Evolutionary conservation across 2,888 invertebrate species (phyloP).

Genomic region (Amphipyra berbera): DNA sequence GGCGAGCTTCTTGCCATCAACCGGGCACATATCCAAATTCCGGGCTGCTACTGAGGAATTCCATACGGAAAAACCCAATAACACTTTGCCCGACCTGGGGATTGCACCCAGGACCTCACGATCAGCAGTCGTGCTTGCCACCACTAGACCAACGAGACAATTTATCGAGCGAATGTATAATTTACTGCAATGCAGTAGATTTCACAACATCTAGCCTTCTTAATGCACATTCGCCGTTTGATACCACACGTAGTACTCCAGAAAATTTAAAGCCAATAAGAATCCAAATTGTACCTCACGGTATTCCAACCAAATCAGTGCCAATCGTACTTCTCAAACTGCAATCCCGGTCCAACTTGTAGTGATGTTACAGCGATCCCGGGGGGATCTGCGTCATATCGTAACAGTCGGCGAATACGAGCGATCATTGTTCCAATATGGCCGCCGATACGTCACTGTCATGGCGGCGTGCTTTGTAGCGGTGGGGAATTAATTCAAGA

Average conservation of each 20-base stretch:
- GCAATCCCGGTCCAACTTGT: conserved; percentile 25
- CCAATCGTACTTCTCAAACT: conserved; percentile 36
- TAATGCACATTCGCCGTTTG: background rate
- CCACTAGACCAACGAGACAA: no score
- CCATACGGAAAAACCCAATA: no score
- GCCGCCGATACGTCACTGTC: conserved; percentile 18
- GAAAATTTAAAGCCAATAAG: conserved; percentile 35
- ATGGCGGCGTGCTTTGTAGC: conserved; percentile 8
- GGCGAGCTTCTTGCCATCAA: no score
- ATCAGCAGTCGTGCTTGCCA: no score
- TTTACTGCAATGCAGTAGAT: no score
- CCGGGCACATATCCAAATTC: no score
- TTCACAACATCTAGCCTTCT: background rate
- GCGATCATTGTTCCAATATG: conserved; percentile 33
- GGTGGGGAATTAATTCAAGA: conserved; percentile 1
- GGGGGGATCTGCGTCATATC: conserved; percentile 11
- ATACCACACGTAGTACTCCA: conserved; percentile 2
- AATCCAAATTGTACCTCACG: conserved; percentile 19
- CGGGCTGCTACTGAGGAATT: no score
- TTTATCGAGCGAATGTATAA: no score
- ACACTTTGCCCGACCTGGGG: no score
- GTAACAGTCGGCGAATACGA: conserved; percentile 13
- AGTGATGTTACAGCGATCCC: conserved; percentile 17
- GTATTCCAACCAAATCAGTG: conserved; percentile 21
- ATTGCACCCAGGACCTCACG: no score